phyloP scores from a whole-genome alignment of 2,797 vertebrate species.

The Cephalopachus bancanus region DNA sequence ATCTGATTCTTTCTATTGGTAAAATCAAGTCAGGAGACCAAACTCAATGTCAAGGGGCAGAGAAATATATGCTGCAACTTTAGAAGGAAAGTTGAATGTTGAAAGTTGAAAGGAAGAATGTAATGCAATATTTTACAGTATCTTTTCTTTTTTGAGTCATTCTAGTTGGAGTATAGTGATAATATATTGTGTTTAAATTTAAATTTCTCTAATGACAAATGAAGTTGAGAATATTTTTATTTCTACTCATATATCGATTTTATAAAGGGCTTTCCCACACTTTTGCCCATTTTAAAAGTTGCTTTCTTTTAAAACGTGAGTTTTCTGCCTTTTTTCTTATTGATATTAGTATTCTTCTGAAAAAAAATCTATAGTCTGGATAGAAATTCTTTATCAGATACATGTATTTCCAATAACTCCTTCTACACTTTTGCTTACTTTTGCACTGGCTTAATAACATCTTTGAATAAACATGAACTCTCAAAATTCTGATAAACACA shows the following conservation, averaged over 20 bases:
- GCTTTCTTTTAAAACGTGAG: background rate
- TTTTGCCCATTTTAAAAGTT: background rate
- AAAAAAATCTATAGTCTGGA: background rate
- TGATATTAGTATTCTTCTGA: background rate
- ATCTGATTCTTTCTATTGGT: background rate
- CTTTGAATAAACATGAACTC: background rate
- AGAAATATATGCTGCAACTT: slow-evolving; percentile 9
- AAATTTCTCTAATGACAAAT: background rate
- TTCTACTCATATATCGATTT: background rate
- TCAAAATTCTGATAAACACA: slow-evolving; percentile 31
- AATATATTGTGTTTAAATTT: background rate
- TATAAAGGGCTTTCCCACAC: background rate
- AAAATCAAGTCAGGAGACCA: background rate
- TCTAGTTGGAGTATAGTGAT: background rate
- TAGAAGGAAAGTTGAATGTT: background rate
- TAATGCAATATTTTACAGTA: too few relatives aligned
- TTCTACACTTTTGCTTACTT: background rate
- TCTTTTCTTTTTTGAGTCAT: background rate
- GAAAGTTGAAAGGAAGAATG: too few relatives aligned
- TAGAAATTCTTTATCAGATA: background rate
- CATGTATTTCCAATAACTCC: background rate
- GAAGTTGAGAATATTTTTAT: background rate
- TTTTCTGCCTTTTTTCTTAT: background rate
- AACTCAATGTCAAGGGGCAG: too few relatives aligned
- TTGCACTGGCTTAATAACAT: background rate